Conservation (phyloP, 1,140 invertebrate species). For the Drosophila ficusphila region DNA sequence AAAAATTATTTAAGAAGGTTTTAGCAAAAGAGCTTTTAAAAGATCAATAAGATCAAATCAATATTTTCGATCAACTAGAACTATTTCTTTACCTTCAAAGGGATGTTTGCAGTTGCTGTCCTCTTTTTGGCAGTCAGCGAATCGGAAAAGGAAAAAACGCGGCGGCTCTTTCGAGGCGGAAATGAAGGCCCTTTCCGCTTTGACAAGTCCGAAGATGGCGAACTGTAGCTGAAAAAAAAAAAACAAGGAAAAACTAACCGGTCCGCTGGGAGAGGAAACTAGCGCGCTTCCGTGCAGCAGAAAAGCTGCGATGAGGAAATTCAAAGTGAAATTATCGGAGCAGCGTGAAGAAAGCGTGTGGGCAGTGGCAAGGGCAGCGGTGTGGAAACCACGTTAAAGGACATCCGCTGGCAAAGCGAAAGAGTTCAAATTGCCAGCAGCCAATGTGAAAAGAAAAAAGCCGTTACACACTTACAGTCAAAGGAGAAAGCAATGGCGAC, state of each 20-base stretch:
- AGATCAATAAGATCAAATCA: background rate
- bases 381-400: conserved; percentile 79
- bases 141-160: conserved; percentile 7
- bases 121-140: background rate
- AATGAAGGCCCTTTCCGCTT: conserved; percentile 78
- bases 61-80: background rate
- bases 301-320: conserved; percentile 60
- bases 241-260: conserved; percentile 32
- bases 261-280: conserved; percentile 50
- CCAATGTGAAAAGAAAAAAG: conserved; percentile 19
- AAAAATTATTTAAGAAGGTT: background rate
- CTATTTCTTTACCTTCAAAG: background rate
- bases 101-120: background rate
- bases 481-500: conserved; percentile 61
- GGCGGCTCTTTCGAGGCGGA: conserved; percentile 56
- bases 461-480: conserved; percentile 24
- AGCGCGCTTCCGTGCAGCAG: conserved; percentile 61
- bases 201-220: conserved; percentile 69
- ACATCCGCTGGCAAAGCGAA: conserved; percentile 75
- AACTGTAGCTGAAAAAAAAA: conserved; percentile 9
- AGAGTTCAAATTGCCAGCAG: conserved; percentile 67
- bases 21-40: too few relatives aligned
- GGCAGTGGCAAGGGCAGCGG: conserved; percentile 49
- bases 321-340: conserved; percentile 78
- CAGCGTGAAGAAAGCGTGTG: conserved; percentile 71